Evolutionary conservation across 2,797 vertebrate genomes (phyloP).

Genomic region (Phrynocephalus forsythii): DNA sequence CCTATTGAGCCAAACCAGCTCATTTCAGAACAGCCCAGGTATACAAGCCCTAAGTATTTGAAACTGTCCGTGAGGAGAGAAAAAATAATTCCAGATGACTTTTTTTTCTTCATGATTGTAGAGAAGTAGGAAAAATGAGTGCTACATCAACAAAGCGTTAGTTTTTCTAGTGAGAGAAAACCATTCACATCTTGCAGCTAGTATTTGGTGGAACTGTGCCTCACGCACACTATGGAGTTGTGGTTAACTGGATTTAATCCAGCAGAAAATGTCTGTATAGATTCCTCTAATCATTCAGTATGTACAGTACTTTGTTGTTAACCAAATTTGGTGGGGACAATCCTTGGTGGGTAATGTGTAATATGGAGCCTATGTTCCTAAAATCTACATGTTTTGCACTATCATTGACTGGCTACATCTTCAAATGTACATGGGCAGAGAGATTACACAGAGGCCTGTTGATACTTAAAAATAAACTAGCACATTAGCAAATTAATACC

Average conservation of each 20-base stretch:
- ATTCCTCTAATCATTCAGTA: background rate
- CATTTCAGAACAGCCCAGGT: no score
- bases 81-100: background rate
- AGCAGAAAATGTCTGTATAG: background rate
- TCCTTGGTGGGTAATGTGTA: background rate
- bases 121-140: background rate
- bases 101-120: background rate
- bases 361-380: background rate
- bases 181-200: slow-evolving; percentile 42
- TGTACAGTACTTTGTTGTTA: no score
- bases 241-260: background rate
- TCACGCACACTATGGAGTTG: slow-evolving; percentile 8
- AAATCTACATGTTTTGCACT: background rate
- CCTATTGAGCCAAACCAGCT: no score
- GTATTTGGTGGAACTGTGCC: slow-evolving; percentile 37
- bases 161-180: background rate
- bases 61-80: background rate
- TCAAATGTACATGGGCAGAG: background rate
- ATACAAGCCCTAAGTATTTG: background rate
- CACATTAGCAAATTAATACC: background rate
- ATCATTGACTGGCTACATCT: background rate
- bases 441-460: background rate
- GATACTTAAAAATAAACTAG: slow-evolving; percentile 10
- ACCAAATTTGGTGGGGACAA: no score
- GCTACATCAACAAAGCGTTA: background rate